Percentiles rank a stretch among this genome's conserved stretches.
Conservation (phyloP, 2,797 vertebrate genomes). For the Rhinatrema bivittatum region DNA sequence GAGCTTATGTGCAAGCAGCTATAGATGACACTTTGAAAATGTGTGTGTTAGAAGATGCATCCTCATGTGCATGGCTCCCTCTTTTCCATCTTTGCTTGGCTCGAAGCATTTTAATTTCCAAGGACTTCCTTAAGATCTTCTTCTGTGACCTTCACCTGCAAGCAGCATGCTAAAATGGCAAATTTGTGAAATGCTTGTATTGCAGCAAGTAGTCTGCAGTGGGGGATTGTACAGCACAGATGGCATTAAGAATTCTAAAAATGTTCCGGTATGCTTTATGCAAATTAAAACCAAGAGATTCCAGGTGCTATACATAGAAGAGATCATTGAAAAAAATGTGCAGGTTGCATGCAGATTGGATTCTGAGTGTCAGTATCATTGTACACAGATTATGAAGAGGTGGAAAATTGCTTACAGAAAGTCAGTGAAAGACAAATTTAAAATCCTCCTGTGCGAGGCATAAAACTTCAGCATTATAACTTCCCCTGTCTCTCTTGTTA, state of each 20-base stretch:
- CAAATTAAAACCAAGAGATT: slow-evolving; percentile 15
- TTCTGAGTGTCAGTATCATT: slow-evolving; percentile 11
- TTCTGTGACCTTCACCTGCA: neutral
- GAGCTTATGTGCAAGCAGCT: too few relatives aligned
- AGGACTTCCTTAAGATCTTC: too few relatives aligned
- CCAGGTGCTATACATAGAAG: slow-evolving; percentile 6
- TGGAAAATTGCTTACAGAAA: slow-evolving; percentile 16
- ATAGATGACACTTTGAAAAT: too few relatives aligned
- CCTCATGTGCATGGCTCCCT: too few relatives aligned
- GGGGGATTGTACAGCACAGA: slow-evolving; percentile 9
- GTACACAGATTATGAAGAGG: slow-evolving; percentile 8
- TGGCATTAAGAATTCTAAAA: slow-evolving; percentile 14
- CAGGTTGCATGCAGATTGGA: slow-evolving; percentile 9
- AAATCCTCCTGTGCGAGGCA: too few relatives aligned
- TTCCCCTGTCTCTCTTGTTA: too few relatives aligned
- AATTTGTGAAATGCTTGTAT: slow-evolving; percentile 18
- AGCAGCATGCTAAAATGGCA: slow-evolving; percentile 2
- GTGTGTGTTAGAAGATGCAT: too few relatives aligned
- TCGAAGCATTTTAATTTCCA: too few relatives aligned
- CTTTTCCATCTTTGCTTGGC: too few relatives aligned
- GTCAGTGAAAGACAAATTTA: too few relatives aligned
- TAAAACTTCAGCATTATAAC: too few relatives aligned
- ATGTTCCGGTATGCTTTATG: slow-evolving; percentile 20
- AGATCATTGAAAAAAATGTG: slow-evolving; percentile 13
- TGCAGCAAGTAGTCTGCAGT: slow-evolving; percentile 11